Percentiles rank a stretch among this genome's conserved stretches.
Evolutionary conservation across 2,888 invertebrate genomes (phyloP).

Genomic region (Sphaerophoria rueppellii): DNA sequence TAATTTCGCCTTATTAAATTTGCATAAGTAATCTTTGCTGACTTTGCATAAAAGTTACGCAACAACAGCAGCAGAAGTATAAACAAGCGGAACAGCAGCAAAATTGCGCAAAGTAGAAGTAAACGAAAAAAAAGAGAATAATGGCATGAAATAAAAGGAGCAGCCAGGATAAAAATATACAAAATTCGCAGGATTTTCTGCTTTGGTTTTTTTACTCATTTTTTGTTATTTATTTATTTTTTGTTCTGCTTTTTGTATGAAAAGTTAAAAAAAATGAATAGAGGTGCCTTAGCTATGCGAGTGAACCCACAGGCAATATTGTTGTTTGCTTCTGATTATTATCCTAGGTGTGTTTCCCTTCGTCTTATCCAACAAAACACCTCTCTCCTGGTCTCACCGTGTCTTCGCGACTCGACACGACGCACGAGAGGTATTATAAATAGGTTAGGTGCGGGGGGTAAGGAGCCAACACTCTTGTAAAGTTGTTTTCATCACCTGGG

Average conservation of each 20-base stretch:
- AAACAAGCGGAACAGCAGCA: constrained; percentile 58
- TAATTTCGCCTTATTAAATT: constrained; percentile 73
- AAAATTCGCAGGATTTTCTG: constrained; percentile 67
- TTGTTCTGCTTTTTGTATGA: constrained; percentile 9
- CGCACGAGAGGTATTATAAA: background rate
- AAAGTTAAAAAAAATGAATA: constrained; percentile 51
- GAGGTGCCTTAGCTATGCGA: background rate
- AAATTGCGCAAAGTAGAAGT: background rate
- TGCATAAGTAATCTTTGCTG: constrained; percentile 73
- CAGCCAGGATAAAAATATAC: constrained; percentile 52
- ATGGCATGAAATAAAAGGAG: constrained; percentile 66
- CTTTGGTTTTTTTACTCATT: constrained; percentile 35
- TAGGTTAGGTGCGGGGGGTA: background rate
- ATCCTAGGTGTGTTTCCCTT: constrained; percentile 54
- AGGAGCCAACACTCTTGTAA: constrained; percentile 42
- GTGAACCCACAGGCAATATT: constrained; percentile 66
- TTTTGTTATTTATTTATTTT: constrained; percentile 21
- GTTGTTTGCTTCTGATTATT: constrained; percentile 66
- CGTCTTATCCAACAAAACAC: constrained; percentile 9
- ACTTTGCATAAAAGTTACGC: constrained; percentile 71
- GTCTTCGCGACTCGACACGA: background rate
- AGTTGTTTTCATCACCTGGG: constrained; percentile 65
- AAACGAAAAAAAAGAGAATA: constrained; percentile 31
- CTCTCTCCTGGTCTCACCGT: background rate
- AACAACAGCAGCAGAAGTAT: constrained; percentile 55